Evolutionary conservation across 2,797 vertebrate genomes (phyloP), one percentile per base, ranked within the genome.

Genomic region (Sebastes taczanowskii): DNA sequence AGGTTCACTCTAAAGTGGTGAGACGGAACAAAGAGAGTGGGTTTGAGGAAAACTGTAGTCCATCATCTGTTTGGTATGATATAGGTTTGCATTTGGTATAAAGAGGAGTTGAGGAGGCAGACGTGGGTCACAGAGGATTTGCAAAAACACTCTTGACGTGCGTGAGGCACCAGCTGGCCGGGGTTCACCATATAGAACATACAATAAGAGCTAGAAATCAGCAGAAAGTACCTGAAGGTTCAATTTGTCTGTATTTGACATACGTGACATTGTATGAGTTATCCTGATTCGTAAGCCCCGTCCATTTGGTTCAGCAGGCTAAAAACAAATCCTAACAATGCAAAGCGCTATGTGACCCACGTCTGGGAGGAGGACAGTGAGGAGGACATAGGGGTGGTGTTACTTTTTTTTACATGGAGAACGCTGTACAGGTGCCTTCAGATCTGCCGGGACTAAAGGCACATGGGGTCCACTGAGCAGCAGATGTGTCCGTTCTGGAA

Each of bases 381-480:
- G 74, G 88, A 90, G 42, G 88, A 94, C 89, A 81, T 30, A 20
- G 62, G 82, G 80, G 78, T 75, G 85, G 83, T 89, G 89, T 86
- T 87, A 77, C 79, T 82, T 86, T 87, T 85, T 90, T 95, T 89
- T 93, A 91, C 96, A 94, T 90, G 91, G 91, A 92, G 91, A 93
- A 92, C 84, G 82, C 94, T 95, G 93, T 95, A 96, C 95, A 96
- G 88, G 88, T 86, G 88, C 93, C 94, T 95, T 95, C 85, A 83
- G 87, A 27, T 91, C 92, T 84, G 81, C 88, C 95, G 90, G 81
- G 96, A 97, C 97, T 99, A 98, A 97, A 99, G 98, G 97, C 98
- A 99, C 96, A 98, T 97, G 95, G 98, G 98, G 92, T 99, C 98
- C 96, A 99, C 98, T 96, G 97, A 99, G 95, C 98, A 99, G 95